Base-by-base conservation (phyloP, 2,888 invertebrate genomes). In the Pterostichus niger region DNA sequence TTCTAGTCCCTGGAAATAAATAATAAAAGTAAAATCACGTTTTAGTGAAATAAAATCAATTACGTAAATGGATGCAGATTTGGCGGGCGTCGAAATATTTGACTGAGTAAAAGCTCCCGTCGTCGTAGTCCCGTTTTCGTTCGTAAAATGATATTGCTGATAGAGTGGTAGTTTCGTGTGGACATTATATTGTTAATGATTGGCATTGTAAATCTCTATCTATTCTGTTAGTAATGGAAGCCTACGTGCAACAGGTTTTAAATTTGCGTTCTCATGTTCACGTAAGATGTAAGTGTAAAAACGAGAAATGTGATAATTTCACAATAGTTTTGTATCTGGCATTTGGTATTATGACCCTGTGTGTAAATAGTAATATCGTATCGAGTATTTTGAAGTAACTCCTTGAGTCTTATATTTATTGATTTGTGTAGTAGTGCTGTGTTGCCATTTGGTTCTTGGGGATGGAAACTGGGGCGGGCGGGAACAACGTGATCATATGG, bases 231-330 rank as follows among this genome's bases (percentile, higher is more conserved):
- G 68, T 56, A 71, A 75, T 75, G 68, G 84, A 84, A 71, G 64
- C 31, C 87, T 88, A 88, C 87, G 87, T 86, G 87, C 87, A 87
- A 86, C 87, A 87, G 87, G 87, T 88, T 86, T 86, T 87, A 86
- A 87, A 87, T 87, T 87, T 87, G 87, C 89, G 88, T 86, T 88
- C 88, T 86, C 88, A 89, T 89, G 87, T 88, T 85, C 89, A 86
- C 86, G 88, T 88, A 85, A 86, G 88, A 88, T 88, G 88, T 88
- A 88, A 89, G 88, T 88, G 86, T 84, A 84, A 87, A 85, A 81
- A 40, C 46, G 15, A 71, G 13, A 75, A 15, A 49, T 83, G 49
- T 71, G 9, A 40, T 40, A 40, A 49, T 83, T 80, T 83, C 56
- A 76, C 81, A 80, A 10, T 64, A 35, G 31, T 64, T 84, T 56